Base-by-base conservation (phyloP, 2,888 invertebrate genomes). In the Tetanocera ferruginea region DNA sequence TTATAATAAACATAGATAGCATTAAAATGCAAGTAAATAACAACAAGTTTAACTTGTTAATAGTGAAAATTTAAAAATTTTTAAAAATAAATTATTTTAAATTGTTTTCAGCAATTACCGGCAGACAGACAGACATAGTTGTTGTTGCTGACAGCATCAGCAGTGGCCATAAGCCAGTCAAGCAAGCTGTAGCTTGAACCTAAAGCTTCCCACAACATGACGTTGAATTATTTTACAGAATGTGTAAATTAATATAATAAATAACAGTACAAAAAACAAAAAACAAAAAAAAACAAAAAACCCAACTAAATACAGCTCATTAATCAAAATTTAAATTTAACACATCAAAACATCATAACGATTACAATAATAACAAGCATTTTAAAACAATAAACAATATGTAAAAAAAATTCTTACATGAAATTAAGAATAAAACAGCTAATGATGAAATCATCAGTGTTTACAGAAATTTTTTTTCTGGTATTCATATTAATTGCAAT, bases 351-450 rank as follows among this genome's bases (percentile, higher is more conserved):
- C n/a, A 43, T 28, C 8, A 66, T 43, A 55, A 49, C n/a, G 67
- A 69, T 25, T 31, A 43, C 34, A 77, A 72, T 31, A 72, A 75
- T 66, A 72, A 67, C 52, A 31, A 76, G 19, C 70, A 70, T 37
- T 28, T 34, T 60, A 67, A 73, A 25, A 75, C 75, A 66, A 60
- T 25, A 19, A 60, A 23, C 9, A 49, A 51, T 19, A 37, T 55
- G n/a, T 69, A 75, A 23, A 72, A 76, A 76, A 74, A 76, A 66
- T 66, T 77, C 77, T 79, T 67, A 76, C 78, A 76, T 73, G 62
- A 34, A 49, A 76, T 69, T 76, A 69, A 70, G 73, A 70, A 76
- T 37, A 73, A 55, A 74, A 28, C 57, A 52, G 52, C 55, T 60
- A 37, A 6, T 51, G 77, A 77, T 74, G 78, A 79, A 79, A 77